Conservation (phyloP, 2,113 vertebrate species). For the Xenopus borealis region DNA sequence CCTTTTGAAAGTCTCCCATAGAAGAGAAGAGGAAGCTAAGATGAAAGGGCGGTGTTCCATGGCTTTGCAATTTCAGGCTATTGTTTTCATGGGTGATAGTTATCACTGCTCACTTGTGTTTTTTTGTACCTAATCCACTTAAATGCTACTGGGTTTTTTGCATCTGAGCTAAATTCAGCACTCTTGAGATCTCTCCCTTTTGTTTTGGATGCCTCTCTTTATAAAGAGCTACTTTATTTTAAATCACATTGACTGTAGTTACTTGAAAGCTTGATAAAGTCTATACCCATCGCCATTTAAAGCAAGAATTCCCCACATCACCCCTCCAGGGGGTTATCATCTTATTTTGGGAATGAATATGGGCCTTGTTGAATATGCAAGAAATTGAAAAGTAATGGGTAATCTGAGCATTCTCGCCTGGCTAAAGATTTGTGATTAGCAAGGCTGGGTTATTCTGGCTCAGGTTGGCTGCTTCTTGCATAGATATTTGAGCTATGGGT, state of each 20-base stretch:
- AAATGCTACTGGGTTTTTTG: constrained; percentile 62
- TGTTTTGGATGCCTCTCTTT: constrained; percentile 43
- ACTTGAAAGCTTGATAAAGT: constrained; percentile 48
- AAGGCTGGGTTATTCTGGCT: background rate
- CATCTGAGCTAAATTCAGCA: constrained; percentile 59
- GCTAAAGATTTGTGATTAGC: constrained; percentile 1
- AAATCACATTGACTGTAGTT: constrained; percentile 57
- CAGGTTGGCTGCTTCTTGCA: no score
- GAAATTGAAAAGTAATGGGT: constrained; percentile 4
- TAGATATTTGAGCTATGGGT: no score
- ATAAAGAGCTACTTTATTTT: constrained; percentile 55
- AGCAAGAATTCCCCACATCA: background rate
- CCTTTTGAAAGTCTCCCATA: constrained; percentile 62
- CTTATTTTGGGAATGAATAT: constrained; percentile 29
- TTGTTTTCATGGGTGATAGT: constrained; percentile 59
- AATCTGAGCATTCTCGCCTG: constrained; percentile 2
- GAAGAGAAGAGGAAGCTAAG: constrained; percentile 51
- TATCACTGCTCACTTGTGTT: constrained; percentile 57
- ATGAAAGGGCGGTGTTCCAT: constrained; percentile 60
- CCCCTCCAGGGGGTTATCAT: constrained; percentile 10
- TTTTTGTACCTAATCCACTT: constrained; percentile 65
- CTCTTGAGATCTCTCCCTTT: constrained; percentile 57
- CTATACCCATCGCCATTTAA: constrained; percentile 51
- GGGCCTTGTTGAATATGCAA: constrained; percentile 22
- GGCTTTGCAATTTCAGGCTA: constrained; percentile 62